Base-by-base conservation (phyloP, 2,888 invertebrate species). In the Cantharis lateralis region DNA sequence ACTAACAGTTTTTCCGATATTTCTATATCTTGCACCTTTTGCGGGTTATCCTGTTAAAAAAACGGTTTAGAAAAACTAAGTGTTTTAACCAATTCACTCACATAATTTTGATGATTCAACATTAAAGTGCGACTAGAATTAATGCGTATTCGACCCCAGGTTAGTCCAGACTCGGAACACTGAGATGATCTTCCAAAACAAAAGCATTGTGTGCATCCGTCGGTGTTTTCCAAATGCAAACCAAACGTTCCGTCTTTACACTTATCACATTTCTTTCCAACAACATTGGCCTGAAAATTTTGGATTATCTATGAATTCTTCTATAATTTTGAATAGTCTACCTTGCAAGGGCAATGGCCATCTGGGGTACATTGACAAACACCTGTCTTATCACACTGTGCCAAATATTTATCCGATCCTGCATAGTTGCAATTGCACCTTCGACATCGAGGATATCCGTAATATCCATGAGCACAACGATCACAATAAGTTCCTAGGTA, bases 161-260 rank as follows among this genome's bases (percentile, higher is more conserved):
- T 93, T 78, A 95, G 92, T 24, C 92, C 91, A 0, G 96, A 95
- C 87, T 97, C 96, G 48, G 91, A 89, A 87, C 98, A 99, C 72
- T 91, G 91, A 3, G 92, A 90, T 70, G 95, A 94, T 83, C 97
- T 91, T 0, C 95, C 96, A 88, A 98, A 99, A 89, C 99, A 99
- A 91, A 98, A 99, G 88, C 99, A 99, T 77, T 94, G 93, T 0
- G 96, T 96, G 87, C 99, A 99, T 9, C 99, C 99, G 72, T 92
- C 92, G 0, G 94, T 93, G 87, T 95, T 96, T 66, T 92, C 91
- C 0, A 88, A 88, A 0, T 95, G 92, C 20, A 99, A 88, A 0
- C 97, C 96, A 87, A 98, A 99, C 0, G 96, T 95, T 16, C 96
- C 95, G 62, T 93, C 91, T 81, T 92, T 92, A 88, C 99, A 99